phyloP scores from a whole-genome alignment of 2,797 vertebrate genomes.

The Manis crassicaudata region DNA sequence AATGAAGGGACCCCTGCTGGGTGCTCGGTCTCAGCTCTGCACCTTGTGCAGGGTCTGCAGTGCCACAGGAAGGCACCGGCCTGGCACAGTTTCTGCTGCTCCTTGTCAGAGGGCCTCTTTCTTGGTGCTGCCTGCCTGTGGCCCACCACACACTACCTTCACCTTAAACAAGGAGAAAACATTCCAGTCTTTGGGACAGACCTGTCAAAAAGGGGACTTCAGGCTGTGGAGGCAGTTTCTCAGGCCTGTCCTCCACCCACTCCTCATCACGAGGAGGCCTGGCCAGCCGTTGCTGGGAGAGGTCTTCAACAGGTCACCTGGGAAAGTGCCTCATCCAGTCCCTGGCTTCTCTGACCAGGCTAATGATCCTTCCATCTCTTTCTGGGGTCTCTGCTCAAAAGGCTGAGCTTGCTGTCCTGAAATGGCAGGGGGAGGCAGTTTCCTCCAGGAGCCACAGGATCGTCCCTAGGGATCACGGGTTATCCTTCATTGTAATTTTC shows the following conservation, averaged over 20 bases:
- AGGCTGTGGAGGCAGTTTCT: not conserved
- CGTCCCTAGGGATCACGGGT: not conserved
- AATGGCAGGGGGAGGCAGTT: not conserved
- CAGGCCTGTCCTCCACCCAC: not conserved
- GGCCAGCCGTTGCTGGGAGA: not conserved
- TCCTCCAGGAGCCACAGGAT: not conserved
- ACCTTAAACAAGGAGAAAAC: not conserved
- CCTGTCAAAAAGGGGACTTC: not conserved
- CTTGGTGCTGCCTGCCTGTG: not conserved
- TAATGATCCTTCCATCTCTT: not conserved
- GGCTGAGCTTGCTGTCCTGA: not conserved
- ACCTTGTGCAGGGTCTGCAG: not conserved
- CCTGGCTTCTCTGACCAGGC: fast-evolving
- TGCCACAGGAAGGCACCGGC: not conserved
- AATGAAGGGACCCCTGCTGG: not conserved
- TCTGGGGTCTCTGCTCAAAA: not conserved
- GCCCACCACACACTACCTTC: not conserved
- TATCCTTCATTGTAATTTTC: not conserved
- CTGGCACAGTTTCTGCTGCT: not conserved
- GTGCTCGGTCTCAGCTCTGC: not conserved
- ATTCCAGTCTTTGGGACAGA: not conserved
- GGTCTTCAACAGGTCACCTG: not conserved
- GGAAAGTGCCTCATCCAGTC: not conserved
- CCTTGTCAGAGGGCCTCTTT: not conserved
- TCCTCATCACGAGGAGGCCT: fast-evolving